Evolutionary conservation across 2,797 vertebrate species (phyloP).

Genomic region (Meda fulgida): DNA sequence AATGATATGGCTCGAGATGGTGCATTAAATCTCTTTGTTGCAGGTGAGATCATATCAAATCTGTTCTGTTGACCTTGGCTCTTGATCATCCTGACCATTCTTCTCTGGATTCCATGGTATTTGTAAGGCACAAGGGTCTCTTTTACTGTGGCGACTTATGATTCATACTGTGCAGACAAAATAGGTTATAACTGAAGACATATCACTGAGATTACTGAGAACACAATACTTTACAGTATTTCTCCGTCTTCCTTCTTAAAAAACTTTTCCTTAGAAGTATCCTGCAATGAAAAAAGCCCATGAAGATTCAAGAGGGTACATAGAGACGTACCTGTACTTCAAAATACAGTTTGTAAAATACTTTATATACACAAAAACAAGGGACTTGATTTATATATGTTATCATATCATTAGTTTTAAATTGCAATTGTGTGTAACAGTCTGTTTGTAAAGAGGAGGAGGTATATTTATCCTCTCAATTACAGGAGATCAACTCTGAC

Average conservation of each 20-base stretch:
- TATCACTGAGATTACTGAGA: neutral
- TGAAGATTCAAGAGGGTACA: neutral
- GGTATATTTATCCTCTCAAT: constrained; percentile 70
- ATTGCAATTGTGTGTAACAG: constrained; percentile 20
- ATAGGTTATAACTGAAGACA: neutral
- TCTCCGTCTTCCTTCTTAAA: neutral
- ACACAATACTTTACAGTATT: neutral
- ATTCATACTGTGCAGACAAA: neutral
- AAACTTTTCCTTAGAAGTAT: neutral
- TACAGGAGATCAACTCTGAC: constrained; percentile 70
- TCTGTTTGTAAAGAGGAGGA: constrained; percentile 17
- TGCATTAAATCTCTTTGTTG: constrained; percentile 29
- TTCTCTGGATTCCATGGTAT: neutral
- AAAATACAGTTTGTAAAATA: neutral
- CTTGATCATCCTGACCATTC: neutral
- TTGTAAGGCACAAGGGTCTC: neutral
- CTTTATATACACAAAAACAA: neutral
- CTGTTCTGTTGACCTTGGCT: constrained; percentile 35
- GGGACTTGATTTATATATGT: neutral
- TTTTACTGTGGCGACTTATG: neutral
- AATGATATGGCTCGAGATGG: constrained; percentile 43
- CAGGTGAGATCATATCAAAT: neutral
- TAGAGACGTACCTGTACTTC: neutral
- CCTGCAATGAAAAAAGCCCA: neutral
- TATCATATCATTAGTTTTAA: neutral